A percentile compares a stretch with the other conserved stretches of the same genome.
Evolutionary conservation across 2,797 vertebrate species (phyloP).

Genomic region (Morus bassanus): DNA sequence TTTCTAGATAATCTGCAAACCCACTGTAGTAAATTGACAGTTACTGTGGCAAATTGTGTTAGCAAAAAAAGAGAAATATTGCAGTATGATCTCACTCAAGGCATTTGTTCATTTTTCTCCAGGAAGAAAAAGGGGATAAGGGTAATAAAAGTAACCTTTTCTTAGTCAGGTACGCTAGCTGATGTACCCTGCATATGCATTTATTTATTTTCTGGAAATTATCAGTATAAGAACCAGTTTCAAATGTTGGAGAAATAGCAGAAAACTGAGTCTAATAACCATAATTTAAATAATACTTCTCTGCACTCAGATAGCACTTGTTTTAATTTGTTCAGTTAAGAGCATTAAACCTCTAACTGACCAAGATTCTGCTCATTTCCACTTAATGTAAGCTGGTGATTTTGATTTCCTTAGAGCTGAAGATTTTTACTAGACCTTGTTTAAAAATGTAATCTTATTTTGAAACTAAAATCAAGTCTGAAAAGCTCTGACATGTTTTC

Average conservation of each 20-base stretch:
- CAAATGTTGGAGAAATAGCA: not conserved
- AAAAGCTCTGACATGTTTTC: not conserved
- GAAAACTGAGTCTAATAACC: not conserved
- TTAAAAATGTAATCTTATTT: not conserved
- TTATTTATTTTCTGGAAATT: not conserved
- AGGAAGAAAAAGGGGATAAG: not conserved
- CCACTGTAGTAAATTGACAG: not conserved
- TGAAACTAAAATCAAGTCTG: not conserved
- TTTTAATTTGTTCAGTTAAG: not conserved
- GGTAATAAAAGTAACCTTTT: not conserved
- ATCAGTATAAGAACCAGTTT: not conserved
- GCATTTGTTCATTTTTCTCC: not conserved
- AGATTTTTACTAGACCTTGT: not conserved
- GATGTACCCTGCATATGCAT: not conserved
- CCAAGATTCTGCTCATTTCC: not conserved
- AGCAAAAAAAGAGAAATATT: not conserved
- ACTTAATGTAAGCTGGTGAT: not conserved
- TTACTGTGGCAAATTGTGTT: not conserved
- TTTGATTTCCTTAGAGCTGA: not conserved
- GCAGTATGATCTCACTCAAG: not conserved
- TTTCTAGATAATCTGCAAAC: not conserved
- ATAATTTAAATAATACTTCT: not conserved
- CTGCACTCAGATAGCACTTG: not conserved
- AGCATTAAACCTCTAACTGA: not conserved
- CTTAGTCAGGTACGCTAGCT: not conserved